A percentile compares a stretch with the other conserved stretches of the same genome.
phyloP scores from a whole-genome alignment of 2,888 invertebrate genomes.

The Acrobasis consociella region DNA sequence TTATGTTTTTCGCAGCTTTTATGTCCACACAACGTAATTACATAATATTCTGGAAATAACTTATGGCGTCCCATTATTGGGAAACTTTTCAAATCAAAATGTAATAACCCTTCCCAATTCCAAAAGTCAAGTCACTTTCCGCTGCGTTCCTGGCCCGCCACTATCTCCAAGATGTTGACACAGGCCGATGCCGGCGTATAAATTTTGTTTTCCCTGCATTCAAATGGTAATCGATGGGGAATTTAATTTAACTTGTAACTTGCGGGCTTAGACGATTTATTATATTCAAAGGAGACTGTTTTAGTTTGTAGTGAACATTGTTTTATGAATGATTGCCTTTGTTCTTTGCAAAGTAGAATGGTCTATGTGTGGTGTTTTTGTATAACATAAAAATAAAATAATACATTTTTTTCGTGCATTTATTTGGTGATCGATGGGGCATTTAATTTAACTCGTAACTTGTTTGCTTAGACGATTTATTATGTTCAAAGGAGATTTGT shows the following conservation, averaged over 20 bases:
- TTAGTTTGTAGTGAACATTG: neutral
- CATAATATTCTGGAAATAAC: no score
- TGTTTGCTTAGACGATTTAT: no score
- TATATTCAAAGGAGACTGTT: neutral
- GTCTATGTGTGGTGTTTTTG: no score
- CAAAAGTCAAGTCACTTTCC: neutral
- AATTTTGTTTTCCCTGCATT: conserved; percentile 50
- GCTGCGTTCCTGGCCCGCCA: conserved; percentile 3
- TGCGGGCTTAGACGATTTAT: conserved; percentile 13
- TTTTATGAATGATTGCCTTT: neutral
- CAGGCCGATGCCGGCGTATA: conserved; percentile 50
- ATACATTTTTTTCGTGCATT: no score
- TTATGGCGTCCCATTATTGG: no score
- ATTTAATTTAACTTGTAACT: conserved; percentile 23
- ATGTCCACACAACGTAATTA: no score
- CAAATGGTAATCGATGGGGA: conserved; percentile 31
- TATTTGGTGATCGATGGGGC: no score
- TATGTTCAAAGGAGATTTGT: no score
- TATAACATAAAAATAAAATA: no score
- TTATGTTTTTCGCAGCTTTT: no score
- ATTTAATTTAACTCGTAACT: no score
- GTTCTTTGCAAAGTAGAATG: neutral
- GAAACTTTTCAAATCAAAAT: neutral
- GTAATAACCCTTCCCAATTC: neutral
- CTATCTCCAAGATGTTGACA: conserved; percentile 58